Conservation (phyloP, 2,888 invertebrate species). For the Nesidiocoris tenuis region DNA sequence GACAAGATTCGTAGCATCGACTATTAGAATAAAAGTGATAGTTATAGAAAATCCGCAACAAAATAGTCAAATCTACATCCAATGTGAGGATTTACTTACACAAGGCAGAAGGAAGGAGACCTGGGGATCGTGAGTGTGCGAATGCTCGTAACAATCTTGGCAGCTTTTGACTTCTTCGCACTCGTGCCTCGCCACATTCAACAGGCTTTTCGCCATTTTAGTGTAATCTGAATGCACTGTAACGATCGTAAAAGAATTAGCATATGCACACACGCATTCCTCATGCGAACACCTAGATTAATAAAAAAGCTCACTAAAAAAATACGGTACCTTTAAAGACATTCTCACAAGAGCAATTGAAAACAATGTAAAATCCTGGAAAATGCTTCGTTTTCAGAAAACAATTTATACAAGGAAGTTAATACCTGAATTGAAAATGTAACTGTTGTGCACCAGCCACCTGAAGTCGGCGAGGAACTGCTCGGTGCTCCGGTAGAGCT, state of each 20-base stretch:
- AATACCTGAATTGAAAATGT: constrained; percentile 86
- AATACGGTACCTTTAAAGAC: too few species aligned
- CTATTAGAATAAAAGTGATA: neutral
- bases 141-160: constrained; percentile 85
- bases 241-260: constrained; percentile 50
- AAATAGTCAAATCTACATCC: too few species aligned
- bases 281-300: too few species aligned
- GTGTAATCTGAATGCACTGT: constrained; percentile 77
- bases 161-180: constrained; percentile 86
- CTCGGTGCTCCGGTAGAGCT: constrained; percentile 80
- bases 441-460: constrained; percentile 92
- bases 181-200: constrained; percentile 73
- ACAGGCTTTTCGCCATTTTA: constrained; percentile 70
- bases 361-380: neutral
- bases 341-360: too few species aligned
- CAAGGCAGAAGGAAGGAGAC: constrained; percentile 93
- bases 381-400: neutral
- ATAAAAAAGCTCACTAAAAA: neutral
- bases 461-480: constrained; percentile 86
- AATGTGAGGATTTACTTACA: constrained; percentile 57
- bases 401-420: too few species aligned
- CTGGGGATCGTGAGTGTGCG: constrained; percentile 63
- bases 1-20: too few species aligned
- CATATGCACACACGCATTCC: too few species aligned
- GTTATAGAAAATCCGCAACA: neutral